Base-by-base conservation (phyloP, 2,113 vertebrate species). In the Strix uralensis region DNA sequence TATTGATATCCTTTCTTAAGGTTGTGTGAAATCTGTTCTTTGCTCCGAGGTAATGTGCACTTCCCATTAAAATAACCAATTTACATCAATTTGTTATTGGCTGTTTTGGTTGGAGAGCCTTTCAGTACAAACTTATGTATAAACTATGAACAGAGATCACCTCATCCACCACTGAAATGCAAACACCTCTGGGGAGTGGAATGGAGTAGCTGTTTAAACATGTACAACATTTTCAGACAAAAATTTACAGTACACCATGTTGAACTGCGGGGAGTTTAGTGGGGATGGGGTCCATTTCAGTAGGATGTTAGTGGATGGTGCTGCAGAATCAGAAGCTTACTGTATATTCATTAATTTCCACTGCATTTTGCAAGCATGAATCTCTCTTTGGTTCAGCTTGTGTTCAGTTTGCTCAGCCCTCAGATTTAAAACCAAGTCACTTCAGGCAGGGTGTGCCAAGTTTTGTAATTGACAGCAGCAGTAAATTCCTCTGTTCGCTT, bases 381-480 rank as follows among this genome's bases (percentile, higher is more conserved):
- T 67, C 34, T 63, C 15, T 52, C 42, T 59, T 15, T 55, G 25
- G 22, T 77, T 95, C 85, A 95, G 65, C 26, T 55, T 55, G 40
- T 80, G 62, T 72, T 85, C 34, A 46, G 54, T 59, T 83, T n/a
- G 7, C 88, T 94, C 73, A 81, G 81, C 16, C 2, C 81, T 96
- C 66, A 81, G 71, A 38, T 73, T 47, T 46, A 85, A 96, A 94
- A 62, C 34, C 87, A 82, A 90, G 85, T 85, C 78, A 32, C 54
- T 90, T 91, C 73, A 90, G 78, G 66, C 70, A n/a, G 62, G 8
- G 17, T 12, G 27, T 92, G 96, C 94, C 96, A 97, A 96, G 92
- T 91, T 93, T 72, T 90, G 34, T 96, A 95, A 96, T 2, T 96
- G 94, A 93, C 78, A 96, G 96, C 94, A 92, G 92, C 93, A 97